Conservation (phyloP, 92 coral and sea anemone genomes). For the Meandrina meandrites region DNA sequence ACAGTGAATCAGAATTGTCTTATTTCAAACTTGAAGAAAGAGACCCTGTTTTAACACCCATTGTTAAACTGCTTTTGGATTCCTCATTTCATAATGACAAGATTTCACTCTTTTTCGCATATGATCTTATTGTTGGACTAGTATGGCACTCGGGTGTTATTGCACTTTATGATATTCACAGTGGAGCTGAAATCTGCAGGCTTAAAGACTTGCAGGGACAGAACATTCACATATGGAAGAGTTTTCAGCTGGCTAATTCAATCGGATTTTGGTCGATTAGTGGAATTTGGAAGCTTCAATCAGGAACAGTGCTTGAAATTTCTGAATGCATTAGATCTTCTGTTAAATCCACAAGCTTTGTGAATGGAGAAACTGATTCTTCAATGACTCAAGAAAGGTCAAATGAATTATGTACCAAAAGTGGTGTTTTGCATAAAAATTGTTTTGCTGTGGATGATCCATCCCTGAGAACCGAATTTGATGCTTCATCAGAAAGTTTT, state of each 20-base stretch:
- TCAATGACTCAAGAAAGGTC: neutral
- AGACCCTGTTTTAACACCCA: slow-evolving; percentile 42
- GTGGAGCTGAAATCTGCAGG: slow-evolving; percentile 71
- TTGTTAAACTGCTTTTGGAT: slow-evolving; percentile 50
- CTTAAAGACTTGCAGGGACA: slow-evolving; percentile 61
- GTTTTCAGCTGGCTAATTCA: slow-evolving; percentile 47
- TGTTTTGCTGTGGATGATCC: neutral
- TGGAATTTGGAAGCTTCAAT: slow-evolving; percentile 82
- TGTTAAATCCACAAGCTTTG: neutral
- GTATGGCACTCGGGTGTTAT: slow-evolving; percentile 64
- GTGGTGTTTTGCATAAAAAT: neutral
- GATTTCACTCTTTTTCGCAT: slow-evolving; percentile 48
- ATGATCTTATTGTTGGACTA: slow-evolving; percentile 72
- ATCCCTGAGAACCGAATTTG: slow-evolving; percentile 5
- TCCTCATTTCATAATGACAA: slow-evolving; percentile 17
- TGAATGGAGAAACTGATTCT: neutral
- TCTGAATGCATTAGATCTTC: slow-evolving; percentile 60
- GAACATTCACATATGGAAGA: slow-evolving; percentile 52
- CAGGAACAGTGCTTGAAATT: slow-evolving; percentile 65
- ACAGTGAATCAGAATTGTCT: slow-evolving; percentile 42
- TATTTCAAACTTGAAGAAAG: slow-evolving; percentile 66
- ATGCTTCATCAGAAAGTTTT: slow-evolving; percentile 3
- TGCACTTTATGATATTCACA: slow-evolving; percentile 63
- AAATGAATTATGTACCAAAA: neutral
- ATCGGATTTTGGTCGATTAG: slow-evolving; percentile 74